A percentile compares a stretch with the other conserved stretches of the same genome.
phyloP scores from a whole-genome alignment of 2,888 invertebrate genomes.

The Aphelenchoides bicaudatus region DNA sequence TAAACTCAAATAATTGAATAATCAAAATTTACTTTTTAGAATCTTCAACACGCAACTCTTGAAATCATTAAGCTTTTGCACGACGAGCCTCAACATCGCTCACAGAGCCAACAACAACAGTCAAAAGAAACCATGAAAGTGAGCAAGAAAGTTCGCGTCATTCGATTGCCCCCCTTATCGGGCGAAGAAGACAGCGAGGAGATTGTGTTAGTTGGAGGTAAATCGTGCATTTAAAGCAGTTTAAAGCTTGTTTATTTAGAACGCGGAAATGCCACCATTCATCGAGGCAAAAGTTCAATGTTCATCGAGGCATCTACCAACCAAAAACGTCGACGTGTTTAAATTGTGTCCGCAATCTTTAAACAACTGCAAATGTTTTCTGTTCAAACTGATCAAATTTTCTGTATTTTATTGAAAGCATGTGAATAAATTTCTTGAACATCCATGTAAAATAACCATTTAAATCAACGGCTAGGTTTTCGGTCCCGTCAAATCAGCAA shows the following conservation, averaged over 20 bases:
- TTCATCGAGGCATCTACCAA: constrained; percentile 1
- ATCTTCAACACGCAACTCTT: neutral
- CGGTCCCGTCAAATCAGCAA: no score
- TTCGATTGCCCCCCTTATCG: neutral
- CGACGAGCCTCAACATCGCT: neutral
- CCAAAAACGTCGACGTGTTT: neutral
- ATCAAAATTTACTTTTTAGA: neutral
- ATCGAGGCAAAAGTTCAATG: constrained; percentile 1
- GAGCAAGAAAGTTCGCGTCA: constrained; percentile 7
- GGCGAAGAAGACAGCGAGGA: constrained; percentile 7
- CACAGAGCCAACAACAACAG: neutral
- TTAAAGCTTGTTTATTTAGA: neutral
- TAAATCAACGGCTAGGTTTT: no score
- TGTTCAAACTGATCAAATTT: no score
- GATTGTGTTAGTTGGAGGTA: constrained; percentile 4
- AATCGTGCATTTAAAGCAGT: neutral
- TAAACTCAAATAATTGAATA: neutral
- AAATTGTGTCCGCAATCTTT: no score
- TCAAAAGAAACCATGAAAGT: constrained; percentile 2
- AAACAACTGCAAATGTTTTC: no score
- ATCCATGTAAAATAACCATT: no score
- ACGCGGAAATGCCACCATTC: constrained; percentile 4
- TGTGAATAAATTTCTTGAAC: no score
- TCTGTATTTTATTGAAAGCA: no score
- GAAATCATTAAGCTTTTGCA: neutral